Conservation (phyloP, 2,888 invertebrate species). For the Ophioninae sp. region DNA sequence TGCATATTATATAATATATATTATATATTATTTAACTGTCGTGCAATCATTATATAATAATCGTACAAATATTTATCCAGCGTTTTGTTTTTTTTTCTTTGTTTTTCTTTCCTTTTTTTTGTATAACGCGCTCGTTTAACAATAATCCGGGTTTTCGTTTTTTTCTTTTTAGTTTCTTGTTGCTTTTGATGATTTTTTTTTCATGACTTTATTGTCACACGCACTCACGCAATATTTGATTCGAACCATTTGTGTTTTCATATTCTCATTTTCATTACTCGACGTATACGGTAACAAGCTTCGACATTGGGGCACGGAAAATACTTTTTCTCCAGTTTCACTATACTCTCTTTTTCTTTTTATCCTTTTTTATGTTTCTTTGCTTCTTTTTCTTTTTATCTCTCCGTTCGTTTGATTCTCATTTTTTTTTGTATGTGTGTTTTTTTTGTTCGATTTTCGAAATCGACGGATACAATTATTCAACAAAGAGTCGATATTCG, state of each 20-base stretch:
- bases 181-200: slow-evolving; percentile 39
- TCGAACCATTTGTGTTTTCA: slow-evolving; percentile 18
- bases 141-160: background rate
- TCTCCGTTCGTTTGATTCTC: slow-evolving; percentile 1
- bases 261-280: slow-evolving; percentile 44
- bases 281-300: slow-evolving; percentile 31
- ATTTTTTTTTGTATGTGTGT: background rate
- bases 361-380: slow-evolving; percentile 2
- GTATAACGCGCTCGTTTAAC: slow-evolving; percentile 56
- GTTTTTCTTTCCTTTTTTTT: background rate
- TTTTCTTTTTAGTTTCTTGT: slow-evolving; percentile 47
- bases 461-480: slow-evolving; percentile 53
- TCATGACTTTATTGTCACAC: slow-evolving; percentile 64
- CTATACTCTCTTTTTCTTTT: slow-evolving; percentile 16
- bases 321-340: slow-evolving; percentile 51
- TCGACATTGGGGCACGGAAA: slow-evolving; percentile 53
- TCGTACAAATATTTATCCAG: too few relatives aligned
- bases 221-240: slow-evolving; percentile 47
- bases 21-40: too few relatives aligned
- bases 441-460: slow-evolving; percentile 14
- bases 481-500: slow-evolving; percentile 42
- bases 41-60: too few relatives aligned
- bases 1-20: too few relatives aligned
- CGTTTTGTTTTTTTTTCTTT: background rate
- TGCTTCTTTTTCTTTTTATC: slow-evolving; percentile 4